A percentile compares a stretch with the other conserved stretches of the same genome.
phyloP scores from a whole-genome alignment of 2,113 vertebrate genomes.

The Mugil cephalus region DNA sequence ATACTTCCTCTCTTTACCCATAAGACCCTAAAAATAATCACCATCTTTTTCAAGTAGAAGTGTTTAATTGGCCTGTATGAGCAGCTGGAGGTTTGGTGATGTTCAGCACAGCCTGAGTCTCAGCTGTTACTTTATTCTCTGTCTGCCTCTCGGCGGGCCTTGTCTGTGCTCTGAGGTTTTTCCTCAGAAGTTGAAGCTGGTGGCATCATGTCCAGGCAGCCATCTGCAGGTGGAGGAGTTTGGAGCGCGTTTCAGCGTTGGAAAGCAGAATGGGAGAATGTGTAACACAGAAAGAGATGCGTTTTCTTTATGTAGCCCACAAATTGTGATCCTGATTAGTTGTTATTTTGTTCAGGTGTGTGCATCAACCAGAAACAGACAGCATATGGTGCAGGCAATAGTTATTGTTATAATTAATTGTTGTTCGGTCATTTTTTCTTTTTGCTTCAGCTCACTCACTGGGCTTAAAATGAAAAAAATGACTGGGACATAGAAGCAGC shows the following conservation, averaged over 20 bases:
- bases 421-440: not conserved
- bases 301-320: too few relatives aligned
- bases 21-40: constrained; percentile 84
- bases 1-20: constrained; percentile 83
- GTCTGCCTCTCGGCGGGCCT: constrained; percentile 75
- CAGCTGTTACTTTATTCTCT: constrained; percentile 82
- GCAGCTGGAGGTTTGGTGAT: constrained; percentile 83
- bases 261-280: constrained; percentile 47
- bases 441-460: not conserved
- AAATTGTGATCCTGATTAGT: constrained; percentile 4
- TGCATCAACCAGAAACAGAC: not conserved
- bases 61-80: constrained; percentile 84
- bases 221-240: constrained; percentile 73
- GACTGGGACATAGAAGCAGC: not conserved
- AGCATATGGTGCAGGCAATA: not conserved
- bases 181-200: constrained; percentile 60
- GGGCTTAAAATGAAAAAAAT: not conserved
- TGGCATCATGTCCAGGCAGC: constrained; percentile 74
- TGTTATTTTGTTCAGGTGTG: not conserved
- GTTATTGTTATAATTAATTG: not conserved
- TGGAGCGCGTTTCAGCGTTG: constrained; percentile 36
- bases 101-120: constrained; percentile 80
- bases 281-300: constrained; percentile 9
- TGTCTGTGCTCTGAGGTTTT: constrained; percentile 67
- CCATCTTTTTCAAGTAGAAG: constrained; percentile 84